These are phyloP conservation scores for Hyposoter dolosus DNA, from an alignment of 2,888 invertebrate genomes.

Conservation along the genomic window DNA sequence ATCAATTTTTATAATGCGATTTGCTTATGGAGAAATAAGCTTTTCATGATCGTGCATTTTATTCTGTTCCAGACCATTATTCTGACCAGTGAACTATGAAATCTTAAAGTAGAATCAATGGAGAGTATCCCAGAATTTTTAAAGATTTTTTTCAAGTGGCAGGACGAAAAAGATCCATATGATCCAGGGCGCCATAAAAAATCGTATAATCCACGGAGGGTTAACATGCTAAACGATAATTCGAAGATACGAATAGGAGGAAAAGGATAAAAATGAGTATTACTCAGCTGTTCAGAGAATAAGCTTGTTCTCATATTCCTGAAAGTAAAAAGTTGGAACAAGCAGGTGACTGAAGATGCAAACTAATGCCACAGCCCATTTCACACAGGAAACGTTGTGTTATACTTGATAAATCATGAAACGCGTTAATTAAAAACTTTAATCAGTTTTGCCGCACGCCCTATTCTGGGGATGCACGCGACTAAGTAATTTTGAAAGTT, in stretches of 20 bases:
- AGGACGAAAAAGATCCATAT: too few relatives aligned
- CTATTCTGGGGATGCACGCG: slow-evolving; percentile 46
- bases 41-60: not conserved
- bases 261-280: not conserved
- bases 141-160: too few relatives aligned
- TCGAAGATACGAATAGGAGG: too few relatives aligned
- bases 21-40: not conserved
- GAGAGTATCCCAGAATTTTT: too few relatives aligned
- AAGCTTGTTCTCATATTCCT: not conserved
- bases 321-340: not conserved
- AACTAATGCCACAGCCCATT: slow-evolving; percentile 26
- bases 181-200: too few relatives aligned
- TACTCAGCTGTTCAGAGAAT: not conserved
- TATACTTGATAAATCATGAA: slow-evolving; percentile 74
- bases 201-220: too few relatives aligned
- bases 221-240: too few relatives aligned
- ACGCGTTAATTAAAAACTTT: slow-evolving; percentile 78
- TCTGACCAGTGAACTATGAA: too few relatives aligned
- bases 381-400: slow-evolving; percentile 44
- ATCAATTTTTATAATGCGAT: not conserved
- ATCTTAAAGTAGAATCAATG: too few relatives aligned
- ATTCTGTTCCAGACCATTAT: too few relatives aligned
- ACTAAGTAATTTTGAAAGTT: slow-evolving; percentile 71
- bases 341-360: not conserved
- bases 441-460: slow-evolving; percentile 69